Evolutionary conservation across 2,888 invertebrate genomes (phyloP).

Genomic region (Clivina fossor): DNA sequence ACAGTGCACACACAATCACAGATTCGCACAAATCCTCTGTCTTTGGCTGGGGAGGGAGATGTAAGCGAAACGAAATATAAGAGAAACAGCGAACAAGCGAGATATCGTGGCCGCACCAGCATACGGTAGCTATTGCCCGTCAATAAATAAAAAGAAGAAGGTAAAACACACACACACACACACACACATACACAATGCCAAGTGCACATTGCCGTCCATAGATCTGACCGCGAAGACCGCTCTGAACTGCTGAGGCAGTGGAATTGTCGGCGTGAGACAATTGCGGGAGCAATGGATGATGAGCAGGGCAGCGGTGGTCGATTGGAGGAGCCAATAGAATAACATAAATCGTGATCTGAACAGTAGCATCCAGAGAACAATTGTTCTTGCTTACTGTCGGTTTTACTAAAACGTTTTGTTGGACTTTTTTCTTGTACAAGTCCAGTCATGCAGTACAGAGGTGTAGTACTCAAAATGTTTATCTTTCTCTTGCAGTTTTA

Average conservation of each 20-base stretch:
- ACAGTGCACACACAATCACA: no score
- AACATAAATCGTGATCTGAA: constrained; percentile 52
- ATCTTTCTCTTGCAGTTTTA: no score
- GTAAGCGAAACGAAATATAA: no score
- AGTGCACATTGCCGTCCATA: constrained; percentile 50
- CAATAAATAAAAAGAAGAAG: constrained; percentile 53
- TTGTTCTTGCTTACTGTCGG: constrained; percentile 53
- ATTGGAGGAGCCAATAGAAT: constrained; percentile 47
- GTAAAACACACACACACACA: constrained; percentile 41
- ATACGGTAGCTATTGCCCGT: constrained; percentile 51
- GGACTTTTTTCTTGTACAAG: constrained; percentile 9
- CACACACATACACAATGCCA: constrained; percentile 44
- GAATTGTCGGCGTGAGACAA: constrained; percentile 42
- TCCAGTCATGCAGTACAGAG: not conserved
- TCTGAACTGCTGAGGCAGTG: constrained; percentile 44
- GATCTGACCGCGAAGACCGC: constrained; percentile 47
- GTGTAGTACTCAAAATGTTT: constrained; percentile 24
- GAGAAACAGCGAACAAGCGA: no score
- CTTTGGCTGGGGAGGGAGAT: no score
- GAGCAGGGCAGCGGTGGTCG: constrained; percentile 42
- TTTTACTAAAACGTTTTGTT: constrained; percentile 49
- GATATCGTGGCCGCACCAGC: constrained; percentile 6
- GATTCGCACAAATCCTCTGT: no score
- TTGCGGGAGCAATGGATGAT: constrained; percentile 40
- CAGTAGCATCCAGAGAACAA: constrained; percentile 54